Percentiles rank a stretch among this genome's conserved stretches.
Conservation (phyloP, 30 jellyfish, hydroid and myxozoan genomes). For the Clytia hemisphaerica region DNA sequence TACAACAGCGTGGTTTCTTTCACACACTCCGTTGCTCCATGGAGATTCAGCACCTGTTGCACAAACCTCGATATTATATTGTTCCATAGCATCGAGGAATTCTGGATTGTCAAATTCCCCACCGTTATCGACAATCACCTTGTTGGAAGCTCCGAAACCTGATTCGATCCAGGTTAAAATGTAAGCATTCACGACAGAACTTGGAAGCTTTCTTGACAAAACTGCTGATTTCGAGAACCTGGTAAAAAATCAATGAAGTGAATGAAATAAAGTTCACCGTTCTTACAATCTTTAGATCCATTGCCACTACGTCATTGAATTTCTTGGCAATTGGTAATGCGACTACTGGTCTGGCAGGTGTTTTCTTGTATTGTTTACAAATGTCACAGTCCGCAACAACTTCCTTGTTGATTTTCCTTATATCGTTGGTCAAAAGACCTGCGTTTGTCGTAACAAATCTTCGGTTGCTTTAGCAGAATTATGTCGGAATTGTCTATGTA, state of each 20-base stretch:
- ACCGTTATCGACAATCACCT: conserved; percentile 17
- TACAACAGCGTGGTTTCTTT: conserved; percentile 22
- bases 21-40: conserved; percentile 17
- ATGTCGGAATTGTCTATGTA: conserved; percentile 14
- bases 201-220: conserved; percentile 19
- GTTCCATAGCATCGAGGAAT: conserved; percentile 27
- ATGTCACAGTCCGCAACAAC: background rate
- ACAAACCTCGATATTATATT: conserved; percentile 4
- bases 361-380: conserved; percentile 25
- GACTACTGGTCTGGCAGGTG: conserved; percentile 35
- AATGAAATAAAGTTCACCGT: background rate
- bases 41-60: conserved; percentile 18
- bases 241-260: conserved; percentile 5
- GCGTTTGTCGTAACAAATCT: conserved; percentile 10
- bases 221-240: conserved; percentile 8
- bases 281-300: conserved; percentile 16
- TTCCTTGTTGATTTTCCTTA: conserved; percentile 14
- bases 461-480: conserved; percentile 6
- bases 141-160: conserved; percentile 20
- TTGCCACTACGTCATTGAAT: conserved; percentile 16
- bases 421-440: conserved; percentile 6
- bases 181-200: background rate
- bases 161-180: conserved; percentile 19
- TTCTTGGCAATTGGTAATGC: conserved; percentile 26
- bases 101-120: conserved; percentile 31